Conservation (phyloP, 1,140 invertebrate genomes). For the Apis cerana region DNA sequence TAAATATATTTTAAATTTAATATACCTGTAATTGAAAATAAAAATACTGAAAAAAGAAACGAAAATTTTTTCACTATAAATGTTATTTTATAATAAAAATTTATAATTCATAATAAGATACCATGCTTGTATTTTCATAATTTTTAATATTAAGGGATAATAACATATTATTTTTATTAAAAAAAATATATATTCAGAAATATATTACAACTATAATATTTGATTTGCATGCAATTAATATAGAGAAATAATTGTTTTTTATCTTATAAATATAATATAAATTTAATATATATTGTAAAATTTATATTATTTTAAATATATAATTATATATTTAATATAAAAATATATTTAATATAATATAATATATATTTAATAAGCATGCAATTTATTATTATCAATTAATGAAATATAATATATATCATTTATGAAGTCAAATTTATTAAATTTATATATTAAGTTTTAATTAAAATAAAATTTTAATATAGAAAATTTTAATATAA, state of each 20-base stretch:
- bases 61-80: background rate
- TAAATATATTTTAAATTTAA: constrained; percentile 4
- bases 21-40: constrained; percentile 11
- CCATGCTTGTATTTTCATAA: background rate
- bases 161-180: background rate
- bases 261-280: background rate
- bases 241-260: background rate
- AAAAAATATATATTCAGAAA: constrained; percentile 4
- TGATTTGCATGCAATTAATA: constrained; percentile 4
- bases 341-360: background rate
- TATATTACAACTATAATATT: background rate
- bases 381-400: background rate
- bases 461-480: background rate
- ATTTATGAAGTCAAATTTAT: background rate
- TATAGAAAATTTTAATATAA: too few relatives aligned
- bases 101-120: constrained; percentile 2
- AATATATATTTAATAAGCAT: constrained; percentile 20
- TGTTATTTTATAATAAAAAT: background rate
- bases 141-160: background rate
- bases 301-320: background rate
- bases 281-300: background rate
- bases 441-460: background rate
- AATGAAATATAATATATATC: background rate
- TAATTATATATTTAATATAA: constrained; percentile 5
- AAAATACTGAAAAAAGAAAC: background rate